phyloP scores from a whole-genome alignment of 1,140 invertebrate genomes.

The Drosophila pseudoobscura region DNA sequence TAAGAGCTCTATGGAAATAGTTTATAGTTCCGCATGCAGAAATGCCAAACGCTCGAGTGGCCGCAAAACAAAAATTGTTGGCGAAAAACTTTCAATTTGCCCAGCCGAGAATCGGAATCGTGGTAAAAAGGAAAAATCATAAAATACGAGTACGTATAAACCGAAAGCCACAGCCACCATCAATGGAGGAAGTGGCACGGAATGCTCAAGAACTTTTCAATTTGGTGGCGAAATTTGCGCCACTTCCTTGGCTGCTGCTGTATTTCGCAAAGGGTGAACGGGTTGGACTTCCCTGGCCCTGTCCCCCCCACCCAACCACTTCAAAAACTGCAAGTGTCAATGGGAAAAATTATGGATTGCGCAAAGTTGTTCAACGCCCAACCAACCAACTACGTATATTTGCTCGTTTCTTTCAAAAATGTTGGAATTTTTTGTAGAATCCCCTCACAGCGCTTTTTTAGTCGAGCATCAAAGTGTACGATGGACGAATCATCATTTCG shows the following conservation, averaged over 20 bases:
- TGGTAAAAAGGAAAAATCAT: constrained; percentile 60
- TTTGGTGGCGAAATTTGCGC: constrained; percentile 69
- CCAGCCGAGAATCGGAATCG: constrained; percentile 59
- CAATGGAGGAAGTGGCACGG: constrained; percentile 34
- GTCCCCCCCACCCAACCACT: background rate
- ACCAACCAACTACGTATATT: background rate
- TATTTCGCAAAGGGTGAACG: constrained; percentile 1
- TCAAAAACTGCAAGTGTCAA: constrained; percentile 42
- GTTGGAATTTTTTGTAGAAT: no score
- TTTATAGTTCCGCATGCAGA: constrained; percentile 48
- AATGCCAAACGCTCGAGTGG: constrained; percentile 48
- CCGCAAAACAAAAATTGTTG: constrained; percentile 50
- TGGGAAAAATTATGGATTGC: constrained; percentile 70
- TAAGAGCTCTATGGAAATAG: constrained; percentile 39
- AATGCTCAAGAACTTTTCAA: constrained; percentile 68
- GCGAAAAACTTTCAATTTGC: constrained; percentile 67
- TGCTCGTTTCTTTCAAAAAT: no score
- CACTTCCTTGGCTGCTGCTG: constrained; percentile 48
- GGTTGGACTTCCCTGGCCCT: background rate
- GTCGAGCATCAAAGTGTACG: no score
- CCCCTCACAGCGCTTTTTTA: no score
- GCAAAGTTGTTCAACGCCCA: constrained; percentile 38
- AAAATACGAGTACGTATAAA: constrained; percentile 58
- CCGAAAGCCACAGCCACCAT: constrained; percentile 19
- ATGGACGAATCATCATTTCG: constrained; percentile 27